Base-by-base conservation (phyloP, 2,797 vertebrate genomes). In the Siniperca undulata region DNA sequence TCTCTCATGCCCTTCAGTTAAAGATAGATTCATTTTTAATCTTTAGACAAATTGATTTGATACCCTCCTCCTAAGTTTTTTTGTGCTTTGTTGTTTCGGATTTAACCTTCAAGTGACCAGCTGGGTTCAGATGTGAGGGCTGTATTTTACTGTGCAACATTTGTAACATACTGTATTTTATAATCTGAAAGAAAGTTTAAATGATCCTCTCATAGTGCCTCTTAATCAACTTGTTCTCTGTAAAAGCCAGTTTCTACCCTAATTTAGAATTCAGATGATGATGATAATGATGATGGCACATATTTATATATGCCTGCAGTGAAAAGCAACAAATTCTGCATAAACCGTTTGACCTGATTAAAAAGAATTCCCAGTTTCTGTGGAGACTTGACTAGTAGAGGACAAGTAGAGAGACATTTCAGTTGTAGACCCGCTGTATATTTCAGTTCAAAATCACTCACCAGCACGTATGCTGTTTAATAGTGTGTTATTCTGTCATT, bases 401-500 rank as follows among this genome's bases (percentile, higher is more conserved):
- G 17, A 27, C n/a, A 70, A 48, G 24, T 6, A 46, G 17, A 60
- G 13, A 11, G 20, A 36, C 4, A n/a, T 61, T 38, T n/a, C 4
- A 5, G 17, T 2, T 2, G 12, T 16, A 46, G 24, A 30, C 17
- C 8, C 46, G 44, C 17, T 27, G 44, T 11, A 53, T 19, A 40
- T 53, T 42, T 61, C 14, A 60, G 6, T 60, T 69, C 7, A 52
- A 58, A 77, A 71, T 77, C 38, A 59, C 48, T 80, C 38, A 69
- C 36, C 27, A 69, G 38, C 0, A 0, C 22, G 52, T 38, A 50
- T 5, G 27, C 46, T 59, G 27, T 48, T 44, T 42, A 68, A 74
- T 42, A 36, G 36, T 36, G 48, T 40, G 7, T 12, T 30, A 24
- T 50, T 66, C 42, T 70, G 42, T 77, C 48, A 10, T 69, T 73